phyloP scores from a whole-genome alignment of 2,113 vertebrate species.

The Microcebus tavaratra region DNA sequence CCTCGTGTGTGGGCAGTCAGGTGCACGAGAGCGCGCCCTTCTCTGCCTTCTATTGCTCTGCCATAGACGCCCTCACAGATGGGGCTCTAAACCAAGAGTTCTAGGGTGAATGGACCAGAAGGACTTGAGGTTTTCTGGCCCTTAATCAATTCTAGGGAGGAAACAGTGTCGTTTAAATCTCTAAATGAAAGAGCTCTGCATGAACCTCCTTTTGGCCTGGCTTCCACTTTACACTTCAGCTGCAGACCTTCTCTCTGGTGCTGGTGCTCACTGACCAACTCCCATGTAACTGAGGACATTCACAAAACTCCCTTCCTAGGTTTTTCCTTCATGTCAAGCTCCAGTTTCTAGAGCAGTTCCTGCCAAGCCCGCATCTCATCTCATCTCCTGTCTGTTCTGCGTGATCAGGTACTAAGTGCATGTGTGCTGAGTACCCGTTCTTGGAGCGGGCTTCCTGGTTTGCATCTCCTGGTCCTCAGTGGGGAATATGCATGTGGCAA shows the following conservation, averaged over 20 bases:
- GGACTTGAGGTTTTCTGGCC: not conserved
- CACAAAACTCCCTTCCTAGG: not conserved
- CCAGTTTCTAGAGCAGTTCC: not conserved
- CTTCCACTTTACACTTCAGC: not conserved
- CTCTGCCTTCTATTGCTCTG: not conserved
- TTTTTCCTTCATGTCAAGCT: not conserved
- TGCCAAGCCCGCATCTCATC: not conserved
- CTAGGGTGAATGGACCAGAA: not conserved
- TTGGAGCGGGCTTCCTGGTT: not conserved
- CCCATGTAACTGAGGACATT: not conserved
- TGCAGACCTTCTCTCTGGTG: fast-evolving
- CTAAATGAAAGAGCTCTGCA: not conserved
- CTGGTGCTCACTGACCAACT: not conserved
- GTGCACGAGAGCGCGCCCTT: not conserved
- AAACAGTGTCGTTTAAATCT: not conserved
- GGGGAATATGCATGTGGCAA: no score
- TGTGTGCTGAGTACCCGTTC: not conserved
- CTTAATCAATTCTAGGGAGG: not conserved
- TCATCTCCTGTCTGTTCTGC: not conserved
- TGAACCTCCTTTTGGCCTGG: not conserved
- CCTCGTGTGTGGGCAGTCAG: slow-evolving; percentile 41
- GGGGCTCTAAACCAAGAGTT: not conserved
- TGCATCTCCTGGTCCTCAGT: not conserved
- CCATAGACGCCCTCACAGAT: not conserved
- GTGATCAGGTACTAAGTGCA: fast-evolving